A percentile compares a stretch with the other conserved stretches of the same genome.
phyloP scores from a whole-genome alignment of 2,888 invertebrate genomes.

The Baccha elongata region DNA sequence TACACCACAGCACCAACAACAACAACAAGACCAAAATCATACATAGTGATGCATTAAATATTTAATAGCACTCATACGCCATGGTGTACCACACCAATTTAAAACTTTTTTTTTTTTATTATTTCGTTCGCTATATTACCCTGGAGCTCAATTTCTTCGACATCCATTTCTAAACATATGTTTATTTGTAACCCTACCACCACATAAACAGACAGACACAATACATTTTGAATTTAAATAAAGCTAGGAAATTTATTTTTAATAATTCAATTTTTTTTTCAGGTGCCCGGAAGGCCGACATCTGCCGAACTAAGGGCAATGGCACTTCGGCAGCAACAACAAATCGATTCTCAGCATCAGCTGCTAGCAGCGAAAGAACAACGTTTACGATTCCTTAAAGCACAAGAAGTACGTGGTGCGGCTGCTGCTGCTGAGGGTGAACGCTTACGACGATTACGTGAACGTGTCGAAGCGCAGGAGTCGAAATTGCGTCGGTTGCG shows the following conservation, averaged over 20 bases:
- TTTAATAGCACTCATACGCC: slow-evolving; percentile 54
- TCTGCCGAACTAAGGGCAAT: slow-evolving; percentile 98
- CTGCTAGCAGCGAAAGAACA: slow-evolving; percentile 96
- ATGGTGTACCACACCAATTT: slow-evolving; percentile 50
- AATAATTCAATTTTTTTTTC: slow-evolving; percentile 78
- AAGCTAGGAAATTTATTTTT: slow-evolving; percentile 21
- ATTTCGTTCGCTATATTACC: slow-evolving; percentile 4
- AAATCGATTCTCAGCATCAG: slow-evolving; percentile 97
- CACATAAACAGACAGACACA: slow-evolving; percentile 12
- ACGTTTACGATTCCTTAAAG: slow-evolving; percentile 95
- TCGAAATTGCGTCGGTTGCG: slow-evolving; percentile 95
- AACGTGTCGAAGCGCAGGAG: slow-evolving; percentile 97
- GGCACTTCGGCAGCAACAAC: slow-evolving; percentile 98
- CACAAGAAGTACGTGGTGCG: slow-evolving; percentile 89
- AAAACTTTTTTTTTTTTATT: slow-evolving; percentile 8
- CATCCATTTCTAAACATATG: slow-evolving; percentile 1
- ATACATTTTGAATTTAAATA: slow-evolving; percentile 71
- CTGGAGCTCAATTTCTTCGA: slow-evolving; percentile 11
- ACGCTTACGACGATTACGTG: slow-evolving; percentile 92
- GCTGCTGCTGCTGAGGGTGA: slow-evolving; percentile 91
- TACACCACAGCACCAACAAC: slow-evolving; percentile 31
- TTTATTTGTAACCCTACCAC: neutral
- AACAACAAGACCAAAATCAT: neutral
- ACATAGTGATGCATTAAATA: slow-evolving; percentile 48
- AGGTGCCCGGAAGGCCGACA: slow-evolving; percentile 96